Evolutionary conservation across 2,888 invertebrate genomes (phyloP), one percentile per base, ranked within the genome.

Genomic region (Lithodes maja): DNA sequence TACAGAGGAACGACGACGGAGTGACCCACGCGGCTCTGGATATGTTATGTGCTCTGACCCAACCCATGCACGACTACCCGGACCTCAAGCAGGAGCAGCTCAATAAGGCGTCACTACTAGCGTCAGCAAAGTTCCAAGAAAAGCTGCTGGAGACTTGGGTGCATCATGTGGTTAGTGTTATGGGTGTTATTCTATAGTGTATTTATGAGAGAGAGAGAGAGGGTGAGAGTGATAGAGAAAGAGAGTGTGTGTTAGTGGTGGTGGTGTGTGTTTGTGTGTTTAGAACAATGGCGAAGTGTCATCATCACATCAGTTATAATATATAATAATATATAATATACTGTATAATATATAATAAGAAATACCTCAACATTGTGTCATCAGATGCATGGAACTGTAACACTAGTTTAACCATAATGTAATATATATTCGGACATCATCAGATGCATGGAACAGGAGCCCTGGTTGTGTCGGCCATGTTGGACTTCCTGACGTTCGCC

Each of bases 401-500:
- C 33, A 33, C 33, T 33, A 33, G 33, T 33, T 33, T 33, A 33
- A 33, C 33, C 33, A 33, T 33, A 33, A 33, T 33, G 33, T 33
- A 33, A 33, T 33, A 33, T 33, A 33, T 33, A 33, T 33, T 33
- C 33, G 33, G 33, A 33, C 33, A 33, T 33, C 33, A 33, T 0
- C 94, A 98, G 98, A 96, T 96, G 89, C 97, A 97, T 91, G 97
- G 98, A 84, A 99, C 98, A 86, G 99, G 99, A 2, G 99, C 99
- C 79, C 94, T 99, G 82, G 97, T 99, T 15, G 97, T 99, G 92
- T 97, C 99, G 55, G 98, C 99, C 92, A 99, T 99, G 99, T 95
- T 99, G 93, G 99, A 99, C 94, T 98, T 99, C 93, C 95, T 99
- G 92, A 99, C 99, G 71, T 99, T 99, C 94, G 97, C 99, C 2